These are phyloP conservation scores for Rachycentron canadum DNA, from an alignment of 2,797 vertebrate genomes.

Conservation along the genomic window DNA sequence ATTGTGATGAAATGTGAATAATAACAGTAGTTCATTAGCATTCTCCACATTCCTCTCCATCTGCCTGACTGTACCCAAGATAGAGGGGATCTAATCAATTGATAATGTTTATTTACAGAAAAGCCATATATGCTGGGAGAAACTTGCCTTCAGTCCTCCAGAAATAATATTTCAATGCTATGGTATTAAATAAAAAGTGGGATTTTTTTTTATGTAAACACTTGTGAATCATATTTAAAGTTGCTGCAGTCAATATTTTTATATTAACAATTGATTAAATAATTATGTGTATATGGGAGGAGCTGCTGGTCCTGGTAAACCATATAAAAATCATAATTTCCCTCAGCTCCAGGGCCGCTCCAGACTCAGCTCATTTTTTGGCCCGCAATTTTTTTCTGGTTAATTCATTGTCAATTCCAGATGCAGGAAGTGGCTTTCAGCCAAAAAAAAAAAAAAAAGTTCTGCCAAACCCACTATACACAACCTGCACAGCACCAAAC, in stretches of 20 bases:
- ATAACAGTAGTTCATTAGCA: constrained; percentile 43
- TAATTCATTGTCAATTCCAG: neutral
- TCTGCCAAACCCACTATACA: too few species aligned
- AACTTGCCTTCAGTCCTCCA: constrained; percentile 5
- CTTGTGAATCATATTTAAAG: neutral
- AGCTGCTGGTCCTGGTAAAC: neutral
- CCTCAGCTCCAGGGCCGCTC: neutral
- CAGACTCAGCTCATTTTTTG: too few species aligned
- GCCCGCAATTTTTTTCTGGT: neutral
- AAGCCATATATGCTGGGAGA: neutral
- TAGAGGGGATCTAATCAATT: constrained; percentile 46
- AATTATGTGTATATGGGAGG: neutral
- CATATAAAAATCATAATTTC: neutral
- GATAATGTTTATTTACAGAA: constrained; percentile 40
- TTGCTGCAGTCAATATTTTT: constrained; percentile 16
- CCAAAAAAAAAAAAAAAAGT: too few species aligned
- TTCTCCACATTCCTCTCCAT: constrained; percentile 28
- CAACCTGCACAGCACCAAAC: neutral
- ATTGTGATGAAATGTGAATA: constrained; percentile 48
- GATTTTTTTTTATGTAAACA: constrained; percentile 1
- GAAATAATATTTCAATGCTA: too few species aligned
- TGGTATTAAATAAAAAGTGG: constrained; percentile 2
- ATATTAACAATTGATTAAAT: constrained; percentile 17
- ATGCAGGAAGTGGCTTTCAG: too few species aligned
- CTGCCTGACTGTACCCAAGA: constrained; percentile 25